Evolutionary conservation across 2,797 vertebrate genomes (phyloP), one percentile per base, ranked within the genome.

Genomic region (Phataginus tricuspis): DNA sequence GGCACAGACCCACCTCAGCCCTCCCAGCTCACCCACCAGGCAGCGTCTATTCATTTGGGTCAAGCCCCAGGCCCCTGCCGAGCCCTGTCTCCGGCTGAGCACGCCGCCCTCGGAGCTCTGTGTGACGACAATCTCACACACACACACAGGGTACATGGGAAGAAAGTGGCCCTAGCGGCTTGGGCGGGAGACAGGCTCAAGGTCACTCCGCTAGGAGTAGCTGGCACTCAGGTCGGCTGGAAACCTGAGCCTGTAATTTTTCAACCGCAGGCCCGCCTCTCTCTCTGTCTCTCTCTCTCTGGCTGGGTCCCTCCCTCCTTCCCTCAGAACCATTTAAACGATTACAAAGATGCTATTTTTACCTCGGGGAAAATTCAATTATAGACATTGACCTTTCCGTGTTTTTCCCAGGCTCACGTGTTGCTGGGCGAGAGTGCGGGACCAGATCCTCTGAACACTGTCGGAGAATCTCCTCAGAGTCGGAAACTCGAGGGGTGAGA

Each of bases 291-390:
- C 78, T 66, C 87, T 15, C 45, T 27, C 34, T 5, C 93, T 27
- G 29, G 34, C 34, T 25, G 19, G 6, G 57, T 16, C 61, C 11
- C 75, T 55, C 10, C 57, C 75, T 83, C 72, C 88, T 37, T 80
- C 72, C 71, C 90, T 77, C 87, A 18, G 93, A 83, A 53, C 88
- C 97, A 87, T 87, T 96, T 96, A 96, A 95, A 96, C 29, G 91
- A 97, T 96, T 95, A 98, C 97, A 97, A 97, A 97, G 97, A 94
- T 92, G 93, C 96, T 97, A 97, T 98, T 97, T 97, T 97, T 97
- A 96, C 94, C 96, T 78, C 19, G 4, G 93, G 91, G 96, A 69
- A 94, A 97, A 97, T 97, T 96, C 96, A 97, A 95, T 97, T 97
- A 95, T 95, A 98, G 96, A 94, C 94, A 49, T 59, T 91, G 96